These are phyloP conservation scores for Uropetala carovei DNA, from an alignment of 2,888 invertebrate genomes.

Conservation along the genomic window DNA sequence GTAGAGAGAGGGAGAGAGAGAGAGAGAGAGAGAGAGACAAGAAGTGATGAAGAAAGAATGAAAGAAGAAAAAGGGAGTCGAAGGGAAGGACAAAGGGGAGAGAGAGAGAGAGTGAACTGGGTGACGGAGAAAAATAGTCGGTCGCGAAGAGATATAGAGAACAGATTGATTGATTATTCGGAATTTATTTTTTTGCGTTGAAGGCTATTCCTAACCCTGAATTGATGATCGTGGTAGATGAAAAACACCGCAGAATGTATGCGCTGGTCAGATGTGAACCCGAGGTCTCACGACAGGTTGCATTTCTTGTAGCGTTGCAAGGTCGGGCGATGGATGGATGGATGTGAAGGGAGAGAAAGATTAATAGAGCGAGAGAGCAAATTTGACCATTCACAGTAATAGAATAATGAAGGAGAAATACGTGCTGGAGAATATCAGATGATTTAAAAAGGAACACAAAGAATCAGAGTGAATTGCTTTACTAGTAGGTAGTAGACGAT, in stretches of 20 bases:
- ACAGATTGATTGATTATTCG: constrained; percentile 36
- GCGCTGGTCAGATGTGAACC: neutral
- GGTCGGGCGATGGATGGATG: neutral
- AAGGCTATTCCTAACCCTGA: constrained; percentile 19
- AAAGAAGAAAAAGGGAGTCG: neutral
- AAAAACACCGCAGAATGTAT: constrained; percentile 35
- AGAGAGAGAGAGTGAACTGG: neutral
- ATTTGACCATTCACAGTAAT: no score
- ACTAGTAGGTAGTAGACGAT: no score
- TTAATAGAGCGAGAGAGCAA: neutral
- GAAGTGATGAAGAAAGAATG: neutral
- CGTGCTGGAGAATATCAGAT: no score
- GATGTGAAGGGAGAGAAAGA: constrained; percentile 18
- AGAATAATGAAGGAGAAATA: no score
- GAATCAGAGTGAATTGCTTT: no score
- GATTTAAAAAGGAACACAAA: no score
- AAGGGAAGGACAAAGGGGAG: neutral
- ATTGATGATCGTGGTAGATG: constrained; percentile 46
- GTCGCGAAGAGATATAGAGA: neutral
- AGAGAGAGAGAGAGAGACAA: neutral
- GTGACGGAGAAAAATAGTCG: constrained; percentile 31
- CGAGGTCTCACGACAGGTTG: neutral
- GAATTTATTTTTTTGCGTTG: constrained; percentile 19
- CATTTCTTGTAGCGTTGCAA: neutral
- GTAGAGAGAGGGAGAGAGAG: neutral